Base-by-base conservation (phyloP, 2,797 vertebrate genomes). In the Pristis pectinata region DNA sequence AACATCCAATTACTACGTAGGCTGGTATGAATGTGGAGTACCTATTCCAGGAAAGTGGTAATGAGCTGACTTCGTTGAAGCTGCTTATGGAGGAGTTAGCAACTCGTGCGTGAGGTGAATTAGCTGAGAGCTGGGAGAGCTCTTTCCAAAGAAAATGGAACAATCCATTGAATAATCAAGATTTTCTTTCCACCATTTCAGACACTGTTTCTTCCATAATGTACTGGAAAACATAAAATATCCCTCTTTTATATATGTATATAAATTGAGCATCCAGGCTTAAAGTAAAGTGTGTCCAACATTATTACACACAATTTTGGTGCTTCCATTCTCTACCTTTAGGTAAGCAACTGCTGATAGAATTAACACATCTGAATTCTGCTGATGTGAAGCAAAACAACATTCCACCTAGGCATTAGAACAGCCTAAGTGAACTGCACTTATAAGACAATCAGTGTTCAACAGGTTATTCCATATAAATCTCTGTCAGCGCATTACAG, bases 21-120 rank as follows among this genome's bases (percentile, higher is more conserved):
- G 99, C 95, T 99, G 99, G 99, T 99, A 99, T 64, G 99, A 99
- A 96, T 99, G 99, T 13, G 99, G 99, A 0, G 98, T 99, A 85
- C 98, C 99, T 85, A 99, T 99, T 95, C 99, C 99, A 3, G 99
- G 99, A n/a, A 99, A 99, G 96, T 99, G 98, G 99, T 99, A 97
- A 97, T 96, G 94, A 92, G 13, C 7, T 72, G 44, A 70, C 30
- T 53, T 70, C 4, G 24, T 93, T n/a, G 37, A 93, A 70, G 72
- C 67, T 93, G 37, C 92, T 93, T 4, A 49, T 49, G 92, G 27
- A 94, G 49, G 70, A 74, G 34, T 53, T 34, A 76, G 30, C 27
- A 76, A 76, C 91, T 94, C 15, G 27, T 70, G 34, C 15, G 7
- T 74, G 11, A 93, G 41, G 41, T 76, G 41, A 94, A 94, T 76